A percentile compares a stretch with the other conserved stretches of the same genome.
These are phyloP conservation scores for Gasterosteus nipponicus DNA, from an alignment of 2,113 vertebrate species.

Conservation along the genomic window DNA sequence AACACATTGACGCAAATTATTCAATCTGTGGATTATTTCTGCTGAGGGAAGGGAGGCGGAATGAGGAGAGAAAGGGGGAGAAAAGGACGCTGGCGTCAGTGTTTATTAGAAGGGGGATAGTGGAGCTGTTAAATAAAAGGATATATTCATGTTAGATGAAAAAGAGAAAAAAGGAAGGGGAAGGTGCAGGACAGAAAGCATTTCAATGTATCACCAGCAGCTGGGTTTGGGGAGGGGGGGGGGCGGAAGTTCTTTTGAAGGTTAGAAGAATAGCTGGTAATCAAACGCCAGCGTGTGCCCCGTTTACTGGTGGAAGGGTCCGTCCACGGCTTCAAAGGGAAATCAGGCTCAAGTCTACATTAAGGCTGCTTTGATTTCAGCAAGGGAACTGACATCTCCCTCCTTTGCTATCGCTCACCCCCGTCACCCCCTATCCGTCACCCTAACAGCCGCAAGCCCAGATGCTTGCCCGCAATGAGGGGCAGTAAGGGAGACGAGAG, in stretches of 20 bases:
- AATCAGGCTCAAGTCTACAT: slow-evolving; percentile 19
- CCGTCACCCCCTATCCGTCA: slow-evolving; percentile 29
- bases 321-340: slow-evolving; percentile 8
- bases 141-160: slow-evolving; percentile 2
- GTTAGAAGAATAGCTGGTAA: slow-evolving; percentile 2
- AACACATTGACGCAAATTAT: slow-evolving; percentile 9
- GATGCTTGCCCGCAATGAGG: slow-evolving; percentile 18
- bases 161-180: background rate
- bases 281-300: background rate
- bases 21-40: background rate
- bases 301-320: background rate
- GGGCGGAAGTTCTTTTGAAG: background rate
- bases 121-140: background rate
- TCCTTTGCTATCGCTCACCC: slow-evolving; percentile 6
- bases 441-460: slow-evolving; percentile 18
- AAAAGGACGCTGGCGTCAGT: background rate
- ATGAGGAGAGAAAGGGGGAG: background rate
- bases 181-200: background rate
- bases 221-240: background rate
- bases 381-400: slow-evolving; percentile 23
- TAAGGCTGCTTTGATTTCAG: slow-evolving; percentile 15
- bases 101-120: background rate
- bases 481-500: slow-evolving; percentile 18
- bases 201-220: slow-evolving; percentile 1
- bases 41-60: background rate